Evolutionary conservation across 2,888 invertebrate genomes (phyloP).

Genomic region (Diachrysia chrysitis): DNA sequence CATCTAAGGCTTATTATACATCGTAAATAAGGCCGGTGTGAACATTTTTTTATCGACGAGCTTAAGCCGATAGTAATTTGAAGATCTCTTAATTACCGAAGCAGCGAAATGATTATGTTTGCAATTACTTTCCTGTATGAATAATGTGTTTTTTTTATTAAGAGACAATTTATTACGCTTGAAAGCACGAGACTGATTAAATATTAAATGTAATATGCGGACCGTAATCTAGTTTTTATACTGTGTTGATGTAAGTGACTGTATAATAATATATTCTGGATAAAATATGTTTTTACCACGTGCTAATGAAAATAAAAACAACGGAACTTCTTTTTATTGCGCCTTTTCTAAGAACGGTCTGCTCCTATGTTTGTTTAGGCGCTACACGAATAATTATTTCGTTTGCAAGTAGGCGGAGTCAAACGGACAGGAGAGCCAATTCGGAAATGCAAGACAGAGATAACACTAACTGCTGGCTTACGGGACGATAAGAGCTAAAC

Average conservation of each 20-base stretch:
- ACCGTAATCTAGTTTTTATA: neutral
- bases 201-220: neutral
- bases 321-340: no score
- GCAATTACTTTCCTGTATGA: slow-evolving; percentile 17
- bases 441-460: no score
- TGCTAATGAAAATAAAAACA: neutral
- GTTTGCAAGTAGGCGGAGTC: no score
- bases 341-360: no score
- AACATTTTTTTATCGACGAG: slow-evolving; percentile 24
- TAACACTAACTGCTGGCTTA: no score
- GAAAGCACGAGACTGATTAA: neutral
- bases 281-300: neutral
- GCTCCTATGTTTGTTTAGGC: no score
- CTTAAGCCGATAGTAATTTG: slow-evolving; percentile 27
- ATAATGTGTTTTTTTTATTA: slow-evolving; percentile 5
- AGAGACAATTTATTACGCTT: slow-evolving; percentile 1
- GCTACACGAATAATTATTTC: no score
- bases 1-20: slow-evolving; percentile 28
- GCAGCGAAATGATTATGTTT: slow-evolving; percentile 24
- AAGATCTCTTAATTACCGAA: slow-evolving; percentile 28
- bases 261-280: neutral
- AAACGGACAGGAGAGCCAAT: no score
- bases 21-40: slow-evolving; percentile 13
- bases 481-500: no score
- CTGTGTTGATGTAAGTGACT: neutral